These are phyloP conservation scores for Drosophila mercatorum DNA, from an alignment of 2,888 invertebrate species.

Conservation along the genomic window DNA sequence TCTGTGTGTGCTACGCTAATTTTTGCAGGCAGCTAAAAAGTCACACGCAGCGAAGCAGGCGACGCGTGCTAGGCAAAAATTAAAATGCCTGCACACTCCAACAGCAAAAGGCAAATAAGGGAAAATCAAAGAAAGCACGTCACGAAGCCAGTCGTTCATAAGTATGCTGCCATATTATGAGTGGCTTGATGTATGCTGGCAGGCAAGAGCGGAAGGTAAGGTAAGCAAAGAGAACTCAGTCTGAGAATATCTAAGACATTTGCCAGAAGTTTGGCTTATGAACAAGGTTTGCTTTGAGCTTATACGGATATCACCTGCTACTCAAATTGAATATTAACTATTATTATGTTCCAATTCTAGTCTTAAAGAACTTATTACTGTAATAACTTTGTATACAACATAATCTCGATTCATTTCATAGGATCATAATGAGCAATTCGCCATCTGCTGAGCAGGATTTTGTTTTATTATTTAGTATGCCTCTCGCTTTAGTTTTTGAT, in stretches of 20 bases:
- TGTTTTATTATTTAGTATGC: too few relatives aligned
- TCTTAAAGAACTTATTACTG: too few relatives aligned
- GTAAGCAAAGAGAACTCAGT: neutral
- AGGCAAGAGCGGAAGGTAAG: neutral
- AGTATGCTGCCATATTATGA: constrained; percentile 37
- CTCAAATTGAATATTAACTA: too few relatives aligned
- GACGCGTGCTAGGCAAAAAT: constrained; percentile 62
- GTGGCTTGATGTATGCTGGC: constrained; percentile 12
- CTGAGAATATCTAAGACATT: neutral
- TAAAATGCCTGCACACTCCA: constrained; percentile 51
- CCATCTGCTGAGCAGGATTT: too few relatives aligned
- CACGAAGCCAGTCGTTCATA: constrained; percentile 33
- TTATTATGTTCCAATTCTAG: too few relatives aligned
- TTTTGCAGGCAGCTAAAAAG: constrained; percentile 47
- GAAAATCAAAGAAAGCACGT: constrained; percentile 3
- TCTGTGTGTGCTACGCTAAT: constrained; percentile 53
- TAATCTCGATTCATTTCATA: too few relatives aligned
- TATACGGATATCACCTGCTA: too few relatives aligned
- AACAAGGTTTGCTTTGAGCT: neutral
- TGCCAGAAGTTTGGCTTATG: too few relatives aligned
- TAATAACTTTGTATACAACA: too few relatives aligned
- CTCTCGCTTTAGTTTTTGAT: too few relatives aligned
- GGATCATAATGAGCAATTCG: too few relatives aligned
- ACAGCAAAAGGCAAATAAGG: constrained; percentile 12
- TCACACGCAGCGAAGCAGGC: constrained; percentile 40